Base-by-base conservation (phyloP, 2,797 vertebrate species). In the Brachymystax lenok region DNA sequence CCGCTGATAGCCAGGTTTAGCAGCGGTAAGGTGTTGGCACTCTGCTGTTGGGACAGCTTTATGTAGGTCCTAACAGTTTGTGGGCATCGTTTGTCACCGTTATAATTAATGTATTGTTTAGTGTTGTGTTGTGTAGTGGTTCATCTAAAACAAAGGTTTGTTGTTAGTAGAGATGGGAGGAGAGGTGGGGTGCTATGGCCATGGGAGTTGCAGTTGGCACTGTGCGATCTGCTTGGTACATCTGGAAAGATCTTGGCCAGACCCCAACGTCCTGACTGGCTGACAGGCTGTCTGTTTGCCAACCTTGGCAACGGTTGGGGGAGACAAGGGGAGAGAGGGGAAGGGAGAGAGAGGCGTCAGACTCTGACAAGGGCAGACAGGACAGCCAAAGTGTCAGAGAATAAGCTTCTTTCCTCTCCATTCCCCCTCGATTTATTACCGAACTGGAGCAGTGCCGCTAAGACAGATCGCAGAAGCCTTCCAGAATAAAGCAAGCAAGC, bases 221-320 rank as follows among this genome's bases (percentile, higher is more conserved):
- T 73, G 74, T 68, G 59, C 69, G 79, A 84, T 84, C 79, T 85
- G 82, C 76, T 81, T 76, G 77, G 54, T 84, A 77, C 91, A 89
- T 91, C 91, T 93, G 88, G 84, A 85, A 82, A n/a, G 59, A 77
- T 77, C 79, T 86, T 92, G 89, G 88, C 91, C 67, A n/a, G 70
- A 84, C 73, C 86, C 40, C 40, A 27, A 12, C 8, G 2, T 61
- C 21, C 21, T 21, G 10, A 61, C 59, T 63, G 1, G 59, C 59
- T 63, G 59, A 63, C 21, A 63, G 59, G 21, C 59, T 74, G 81
- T 84, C 79, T 83, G 80, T 69, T 74, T 71, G 86, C 85, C 88
- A 89, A 76, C 75, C 74, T 80, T 84, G 84, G 82, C 84, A 89
- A 79, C 82, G 79, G 5, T 66, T 84, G 33, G 76, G 78, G 85